Percentiles rank a stretch among this genome's conserved stretches.
phyloP scores from a whole-genome alignment of 2,888 invertebrate genomes.

The Tenthredo livida region DNA sequence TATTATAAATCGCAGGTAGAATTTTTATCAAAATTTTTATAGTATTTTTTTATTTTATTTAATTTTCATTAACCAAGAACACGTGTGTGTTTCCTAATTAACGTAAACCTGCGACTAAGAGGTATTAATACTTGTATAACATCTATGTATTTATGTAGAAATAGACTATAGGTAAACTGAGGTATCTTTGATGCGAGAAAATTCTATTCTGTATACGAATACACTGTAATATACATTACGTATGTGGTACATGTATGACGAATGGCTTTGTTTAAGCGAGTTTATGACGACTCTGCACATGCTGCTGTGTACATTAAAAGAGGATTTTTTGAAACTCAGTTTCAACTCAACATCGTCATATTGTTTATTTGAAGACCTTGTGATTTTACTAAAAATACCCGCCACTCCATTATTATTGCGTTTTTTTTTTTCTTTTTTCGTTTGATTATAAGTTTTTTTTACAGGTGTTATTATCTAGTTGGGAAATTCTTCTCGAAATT shows the following conservation, averaged over 20 bases:
- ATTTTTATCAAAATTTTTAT: too few relatives aligned
- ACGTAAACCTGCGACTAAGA: neutral
- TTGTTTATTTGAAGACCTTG: slow-evolving; percentile 24
- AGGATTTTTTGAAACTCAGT: neutral
- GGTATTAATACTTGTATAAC: neutral
- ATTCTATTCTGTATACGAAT: slow-evolving; percentile 18
- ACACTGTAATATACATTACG: neutral
- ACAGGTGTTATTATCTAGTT: neutral
- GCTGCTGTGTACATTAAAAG: neutral
- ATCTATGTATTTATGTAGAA: neutral
- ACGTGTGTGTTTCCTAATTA: neutral
- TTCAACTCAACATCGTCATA: slow-evolving; percentile 6
- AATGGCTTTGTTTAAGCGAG: slow-evolving; percentile 12
- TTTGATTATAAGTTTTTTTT: neutral
- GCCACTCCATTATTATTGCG: neutral
- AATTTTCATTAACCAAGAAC: too few relatives aligned
- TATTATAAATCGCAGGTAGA: too few relatives aligned
- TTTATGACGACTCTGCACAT: slow-evolving; percentile 6
- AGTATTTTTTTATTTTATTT: too few relatives aligned
- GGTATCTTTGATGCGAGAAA: neutral
- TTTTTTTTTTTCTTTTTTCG: neutral
- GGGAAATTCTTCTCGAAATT: neutral
- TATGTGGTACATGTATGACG: neutral
- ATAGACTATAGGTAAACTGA: neutral
- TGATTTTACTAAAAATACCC: slow-evolving; percentile 18